Conservation (phyloP, 2,797 vertebrate genomes). For the Merluccius polli region DNA sequence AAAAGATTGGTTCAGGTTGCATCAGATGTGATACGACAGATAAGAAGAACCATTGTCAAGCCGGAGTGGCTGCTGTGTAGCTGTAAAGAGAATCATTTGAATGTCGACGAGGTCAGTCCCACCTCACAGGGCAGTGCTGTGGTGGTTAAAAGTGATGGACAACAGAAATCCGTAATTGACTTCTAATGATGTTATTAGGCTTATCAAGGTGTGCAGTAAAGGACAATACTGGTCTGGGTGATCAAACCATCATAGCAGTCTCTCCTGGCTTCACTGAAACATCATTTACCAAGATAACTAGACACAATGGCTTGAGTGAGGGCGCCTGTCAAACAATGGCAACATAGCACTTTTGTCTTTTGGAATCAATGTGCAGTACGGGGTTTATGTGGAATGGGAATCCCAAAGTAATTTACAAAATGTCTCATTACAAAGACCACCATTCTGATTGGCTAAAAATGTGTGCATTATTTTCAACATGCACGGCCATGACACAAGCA, state of each 20-base stretch:
- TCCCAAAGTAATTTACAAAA: too few species aligned
- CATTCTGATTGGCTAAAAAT: too few species aligned
- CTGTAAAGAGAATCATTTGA: neutral
- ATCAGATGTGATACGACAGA: neutral
- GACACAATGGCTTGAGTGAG: neutral
- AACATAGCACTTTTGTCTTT: neutral
- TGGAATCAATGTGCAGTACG: neutral
- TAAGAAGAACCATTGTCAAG: neutral
- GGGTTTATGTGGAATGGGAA: too few species aligned
- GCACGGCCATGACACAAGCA: too few species aligned
- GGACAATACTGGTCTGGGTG: neutral
- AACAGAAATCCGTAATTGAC: neutral
- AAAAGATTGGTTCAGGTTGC: neutral
- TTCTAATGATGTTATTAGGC: neutral
- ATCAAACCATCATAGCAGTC: neutral
- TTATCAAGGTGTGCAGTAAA: neutral
- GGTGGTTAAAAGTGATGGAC: neutral
- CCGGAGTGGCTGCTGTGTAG: neutral
- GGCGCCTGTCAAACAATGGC: too few species aligned
- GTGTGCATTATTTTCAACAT: too few species aligned
- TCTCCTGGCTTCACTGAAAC: neutral
- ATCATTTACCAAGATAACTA: neutral
- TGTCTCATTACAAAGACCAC: too few species aligned
- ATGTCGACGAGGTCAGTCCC: neutral
- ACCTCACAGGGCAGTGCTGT: neutral